Conservation (phyloP, 2,113 vertebrate species). For the Pseudopipra pipra region DNA sequence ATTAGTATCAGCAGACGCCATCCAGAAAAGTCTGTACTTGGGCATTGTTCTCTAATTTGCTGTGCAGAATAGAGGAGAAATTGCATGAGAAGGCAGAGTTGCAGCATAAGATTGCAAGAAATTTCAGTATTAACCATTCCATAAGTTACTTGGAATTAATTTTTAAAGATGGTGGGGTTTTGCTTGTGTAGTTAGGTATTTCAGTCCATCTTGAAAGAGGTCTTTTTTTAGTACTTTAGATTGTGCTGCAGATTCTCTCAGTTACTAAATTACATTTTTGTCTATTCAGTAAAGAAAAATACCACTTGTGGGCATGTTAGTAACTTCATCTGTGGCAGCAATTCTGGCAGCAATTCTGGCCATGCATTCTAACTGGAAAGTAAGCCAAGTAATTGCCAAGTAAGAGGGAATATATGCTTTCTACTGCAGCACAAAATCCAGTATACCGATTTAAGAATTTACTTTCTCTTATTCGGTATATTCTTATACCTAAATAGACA, state of each 20-base stretch:
- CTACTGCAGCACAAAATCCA: not conserved
- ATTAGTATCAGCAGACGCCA: not conserved
- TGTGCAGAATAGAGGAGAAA: not conserved
- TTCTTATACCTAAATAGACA: not conserved
- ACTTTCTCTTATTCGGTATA: not conserved
- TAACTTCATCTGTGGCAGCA: not conserved
- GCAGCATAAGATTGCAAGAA: not conserved
- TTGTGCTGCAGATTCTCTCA: conserved; percentile 20
- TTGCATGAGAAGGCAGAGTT: not conserved
- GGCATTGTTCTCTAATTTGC: not conserved
- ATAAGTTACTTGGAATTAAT: not conserved
- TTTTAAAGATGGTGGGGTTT: not conserved
- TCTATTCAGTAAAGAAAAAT: not conserved
- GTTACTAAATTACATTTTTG: conserved; percentile 49
- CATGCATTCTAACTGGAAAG: not conserved
- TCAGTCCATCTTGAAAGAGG: not conserved
- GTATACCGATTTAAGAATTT: conserved; percentile 28
- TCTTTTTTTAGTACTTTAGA: not conserved
- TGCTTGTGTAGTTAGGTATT: not conserved
- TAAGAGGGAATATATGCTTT: conserved; percentile 38
- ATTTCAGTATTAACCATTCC: not conserved
- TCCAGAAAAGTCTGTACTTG: not conserved
- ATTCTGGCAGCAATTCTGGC: conserved; percentile 24
- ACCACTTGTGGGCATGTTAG: not conserved
- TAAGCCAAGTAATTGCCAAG: not conserved